Evolutionary conservation across 2,113 vertebrate genomes (phyloP).

Genomic region (Oreamnos americanus): DNA sequence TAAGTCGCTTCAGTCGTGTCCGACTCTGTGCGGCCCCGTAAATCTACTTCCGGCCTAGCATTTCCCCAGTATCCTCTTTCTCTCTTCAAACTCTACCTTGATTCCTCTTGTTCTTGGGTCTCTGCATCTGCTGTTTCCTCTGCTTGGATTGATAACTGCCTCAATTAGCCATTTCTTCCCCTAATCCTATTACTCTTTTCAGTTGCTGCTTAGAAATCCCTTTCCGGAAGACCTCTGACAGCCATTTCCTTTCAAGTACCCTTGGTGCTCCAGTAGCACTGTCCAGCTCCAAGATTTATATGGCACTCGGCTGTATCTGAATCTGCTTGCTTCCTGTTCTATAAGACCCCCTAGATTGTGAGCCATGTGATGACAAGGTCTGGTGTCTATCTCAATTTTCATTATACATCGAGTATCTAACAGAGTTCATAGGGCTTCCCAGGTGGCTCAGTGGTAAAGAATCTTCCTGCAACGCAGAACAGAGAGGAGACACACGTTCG

Average conservation of each 20-base stretch:
- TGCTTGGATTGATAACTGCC: neutral
- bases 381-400: neutral
- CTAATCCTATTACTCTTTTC: neutral
- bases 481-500: neutral
- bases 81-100: neutral
- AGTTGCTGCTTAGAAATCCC: neutral
- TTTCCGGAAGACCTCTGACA: neutral
- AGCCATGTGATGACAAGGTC: neutral
- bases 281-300: neutral
- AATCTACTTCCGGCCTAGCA: neutral
- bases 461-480: neutral
- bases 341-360: neutral
- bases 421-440: neutral
- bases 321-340: neutral
- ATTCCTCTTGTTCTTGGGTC: neutral
- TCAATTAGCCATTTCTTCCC: neutral
- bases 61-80: neutral
- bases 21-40: no score
- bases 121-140: neutral
- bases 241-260: rapidly evolving
- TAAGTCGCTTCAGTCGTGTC: no score
- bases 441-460: neutral
- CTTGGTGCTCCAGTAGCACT: neutral
- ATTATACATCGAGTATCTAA: neutral
- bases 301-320: rapidly evolving